A percentile compares a stretch with the other conserved stretches of the same genome.
phyloP scores from a whole-genome alignment of 1,140 invertebrate species.

The Liolophura sinensis region DNA sequence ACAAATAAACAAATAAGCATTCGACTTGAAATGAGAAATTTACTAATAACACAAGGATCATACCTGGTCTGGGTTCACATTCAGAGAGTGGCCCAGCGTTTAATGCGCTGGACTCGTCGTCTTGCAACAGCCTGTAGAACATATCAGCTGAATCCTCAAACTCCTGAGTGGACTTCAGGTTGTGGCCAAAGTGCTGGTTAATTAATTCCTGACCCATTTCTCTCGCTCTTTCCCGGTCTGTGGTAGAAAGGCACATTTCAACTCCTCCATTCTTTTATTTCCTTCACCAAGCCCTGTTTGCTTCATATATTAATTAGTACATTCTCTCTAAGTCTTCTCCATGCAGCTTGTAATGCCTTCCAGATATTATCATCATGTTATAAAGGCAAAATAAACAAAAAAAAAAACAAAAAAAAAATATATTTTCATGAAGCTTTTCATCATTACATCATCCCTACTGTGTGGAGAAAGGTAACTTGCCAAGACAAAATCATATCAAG shows the following conservation, averaged over 20 bases:
- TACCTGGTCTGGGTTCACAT: slow-evolving; percentile 43
- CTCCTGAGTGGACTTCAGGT: slow-evolving; percentile 32
- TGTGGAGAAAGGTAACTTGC: no score
- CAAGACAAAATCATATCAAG: no score
- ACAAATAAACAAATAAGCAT: no score
- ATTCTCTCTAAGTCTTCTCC: not conserved
- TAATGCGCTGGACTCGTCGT: slow-evolving; percentile 50
- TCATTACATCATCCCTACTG: no score
- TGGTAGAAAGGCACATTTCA: slow-evolving; percentile 8
- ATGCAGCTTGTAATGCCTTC: not conserved
- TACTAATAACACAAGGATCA: not conserved
- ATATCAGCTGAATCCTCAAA: slow-evolving; percentile 33
- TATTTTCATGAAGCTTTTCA: no score
- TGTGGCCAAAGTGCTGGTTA: slow-evolving; percentile 51
- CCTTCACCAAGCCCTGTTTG: not conserved
- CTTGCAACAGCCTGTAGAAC: slow-evolving; percentile 54
- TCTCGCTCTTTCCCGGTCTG: slow-evolving; percentile 46
- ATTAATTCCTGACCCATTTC: slow-evolving; percentile 56
- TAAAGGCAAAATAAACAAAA: no score
- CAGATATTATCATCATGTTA: no score
- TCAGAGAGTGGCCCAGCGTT: slow-evolving; percentile 42
- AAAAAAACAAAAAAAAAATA: no score
- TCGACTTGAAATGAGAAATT: not conserved
- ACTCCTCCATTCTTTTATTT: not conserved
- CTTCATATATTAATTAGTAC: no score